Evolutionary conservation across 2,797 vertebrate genomes (phyloP).

Genomic region (Intellagama lesueurii): DNA sequence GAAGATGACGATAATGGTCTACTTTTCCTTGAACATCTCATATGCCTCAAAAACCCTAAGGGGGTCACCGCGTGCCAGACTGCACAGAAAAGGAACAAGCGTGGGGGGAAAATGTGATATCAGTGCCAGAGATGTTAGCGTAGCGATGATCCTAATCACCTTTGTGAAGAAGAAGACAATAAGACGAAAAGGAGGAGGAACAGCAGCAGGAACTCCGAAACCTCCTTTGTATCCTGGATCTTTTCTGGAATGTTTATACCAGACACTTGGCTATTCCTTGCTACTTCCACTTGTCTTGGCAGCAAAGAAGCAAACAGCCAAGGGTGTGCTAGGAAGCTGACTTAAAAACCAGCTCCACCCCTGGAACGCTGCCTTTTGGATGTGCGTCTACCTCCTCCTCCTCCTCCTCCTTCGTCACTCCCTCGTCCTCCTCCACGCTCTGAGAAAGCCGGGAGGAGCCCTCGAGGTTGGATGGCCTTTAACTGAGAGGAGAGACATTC

Average conservation of each 20-base stretch:
- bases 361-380: conserved; percentile 39
- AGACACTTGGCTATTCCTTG: neutral
- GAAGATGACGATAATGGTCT: too few relatives aligned
- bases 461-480: rapidly evolving
- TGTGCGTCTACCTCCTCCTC: conserved; percentile 67
- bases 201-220: too few relatives aligned
- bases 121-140: too few relatives aligned
- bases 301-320: neutral
- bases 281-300: neutral
- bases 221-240: too few relatives aligned
- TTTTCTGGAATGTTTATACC: neutral
- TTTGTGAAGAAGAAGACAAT: too few relatives aligned
- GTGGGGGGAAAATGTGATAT: too few relatives aligned
- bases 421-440: conserved; percentile 36
- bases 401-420: conserved; percentile 54
- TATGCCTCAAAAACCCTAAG: too few relatives aligned
- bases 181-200: too few relatives aligned
- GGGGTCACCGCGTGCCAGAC: too few relatives aligned
- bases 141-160: too few relatives aligned
- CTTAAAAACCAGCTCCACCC: conserved; percentile 31
- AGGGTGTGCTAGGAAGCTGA: conserved; percentile 7
- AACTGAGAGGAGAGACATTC: neutral
- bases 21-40: too few relatives aligned
- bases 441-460: conserved; percentile 52
- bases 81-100: too few relatives aligned